Evolutionary conservation across 2,113 vertebrate species (phyloP), one percentile per base, ranked within the genome.

Genomic region (Oncorhynchus nerka): DNA sequence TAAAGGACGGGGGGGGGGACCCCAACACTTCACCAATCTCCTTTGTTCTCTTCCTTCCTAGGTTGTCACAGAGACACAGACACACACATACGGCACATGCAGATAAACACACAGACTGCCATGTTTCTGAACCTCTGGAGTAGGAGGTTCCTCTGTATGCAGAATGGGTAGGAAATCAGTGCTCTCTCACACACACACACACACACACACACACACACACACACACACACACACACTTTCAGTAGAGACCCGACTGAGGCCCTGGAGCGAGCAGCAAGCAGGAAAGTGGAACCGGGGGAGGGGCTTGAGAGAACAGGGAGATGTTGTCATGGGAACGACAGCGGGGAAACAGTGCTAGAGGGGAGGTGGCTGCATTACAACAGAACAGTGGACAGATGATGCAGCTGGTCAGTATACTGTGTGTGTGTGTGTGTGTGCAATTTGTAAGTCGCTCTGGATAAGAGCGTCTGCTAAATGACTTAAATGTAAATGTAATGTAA

Each of bases 321-420:
- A 61, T 75, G 91, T 90, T 93, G 89, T 87, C 89, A 89, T 91
- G 86, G 89, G 86, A 91, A 92, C 88, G 22, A 82, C 81, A 84
- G 51, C 2, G 51, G 85, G 82, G 84, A 90, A 88, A 85, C 88
- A 81, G 83, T 65, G 85, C 90, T 87, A 1, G 57, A 87, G 86
- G 88, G 87, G 71, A 88, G 84, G 83, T 82, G 79, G 81, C 83
- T 83, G 84, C 81, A 84, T 84, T 85, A 84, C 85, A 83, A 79
- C 91, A 84, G 84, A 82, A 78, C 91, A 84, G 86, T 83, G 86
- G 87, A 75, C 86, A 82, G 87, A 84, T 34, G 32, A 16, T 83
- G 81, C 79, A 82, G 68, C 77, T 76, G 82, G 84, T 82, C 81
- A 86, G 75, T 62, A 74, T 73, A 68, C 39, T 16, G 51, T 16